Evolutionary conservation across 1,140 invertebrate genomes (phyloP), one percentile per base, ranked within the genome.

Genomic region (Drosophila kikkawai): DNA sequence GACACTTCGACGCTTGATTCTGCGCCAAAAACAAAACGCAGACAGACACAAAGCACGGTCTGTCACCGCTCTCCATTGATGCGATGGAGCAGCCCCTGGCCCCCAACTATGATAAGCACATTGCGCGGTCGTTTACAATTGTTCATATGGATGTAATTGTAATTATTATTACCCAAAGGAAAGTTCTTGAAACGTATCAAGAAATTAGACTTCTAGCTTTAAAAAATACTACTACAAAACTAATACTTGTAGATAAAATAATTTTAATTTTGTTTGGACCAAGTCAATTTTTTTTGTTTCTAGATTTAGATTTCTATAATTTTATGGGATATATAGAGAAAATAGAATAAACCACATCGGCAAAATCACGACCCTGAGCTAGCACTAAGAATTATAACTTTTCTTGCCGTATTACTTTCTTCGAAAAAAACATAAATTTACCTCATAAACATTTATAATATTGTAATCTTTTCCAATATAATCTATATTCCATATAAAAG

Each of bases 1-100:
- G 69, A 58, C 69, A 70, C 44, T 48, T 70, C 53, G 69, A 59
- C 69, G 69, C 69, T 73, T 73, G 69, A 73, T 73, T 73, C 69
- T 71, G 69, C 66, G 76, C 68, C 75, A 78, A 66, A 60, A 63
- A 57, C 48, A 64, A 70, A 41, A 64, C 75, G 57, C 26, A 79
- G 50, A 60, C 34, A 59, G 37, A 69, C 47, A 56, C 47, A 39
- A 68, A 41, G 59, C 48, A 47, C 26, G 41, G 63, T 70, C 67
- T 42, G 36, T 50, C 59, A 63, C 65, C 58, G 57, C 36, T 41
- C 44, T 34, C 29, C 51, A 50, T 50, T 42, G 36, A 50, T 50
- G 45, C 47, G 22, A 41, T 39, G 34, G 37, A 56, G 50, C 48
- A n/a, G 22, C 7, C 51, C 12, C 32, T 29, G 17, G 12, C 32